Base-by-base conservation (phyloP, 2,888 invertebrate genomes). In the Autographa pulchrina region DNA sequence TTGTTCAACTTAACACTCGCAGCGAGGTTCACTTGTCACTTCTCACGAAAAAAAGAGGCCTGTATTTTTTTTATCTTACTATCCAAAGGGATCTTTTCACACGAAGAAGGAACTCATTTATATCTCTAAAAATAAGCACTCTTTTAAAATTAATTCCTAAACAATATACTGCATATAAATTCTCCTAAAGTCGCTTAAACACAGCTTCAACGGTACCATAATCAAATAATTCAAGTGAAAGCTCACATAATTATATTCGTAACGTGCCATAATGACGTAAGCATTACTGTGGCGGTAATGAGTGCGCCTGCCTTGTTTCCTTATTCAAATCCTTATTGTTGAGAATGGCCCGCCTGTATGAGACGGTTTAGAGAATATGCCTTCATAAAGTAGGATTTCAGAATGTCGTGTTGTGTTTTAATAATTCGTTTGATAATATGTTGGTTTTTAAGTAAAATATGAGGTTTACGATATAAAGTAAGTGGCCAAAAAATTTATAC, bases 231-330 rank as follows among this genome's bases (percentile, higher is more conserved):
- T 60, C 72, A 64, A 58, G 63, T 61, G 63, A 25, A 73, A 73
- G 68, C 73, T 52, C n/a, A 73, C 66, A 77, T 60, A 67, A 18
- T 59, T 56, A n/a, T 41, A 41, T 25, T 43, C 18, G 31, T 77
- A 78, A 70, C 54, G 64, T 48, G 38, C 38, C 64, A n/a, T 65
- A 48, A 65, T 68, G 78, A 76, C 74, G 74, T 52, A 59, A 62
- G 32, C 43, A 70, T 38, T 11, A n/a, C 62, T 59, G 58, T 65
- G 32, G 52, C 63, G 52, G 52, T 62, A 73, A 63, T 31, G 52
- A 73, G 62, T 38, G 8, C 38, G 72, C 13, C 66, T 63, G 61
- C 56, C 61, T 41, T 77, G 61, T 64, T 67, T 3, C 60, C 66
- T 0, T 54, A 66, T 56, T 18, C 16, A 58, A 62, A 60, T 68